A percentile compares a stretch with the other conserved stretches of the same genome.
These are phyloP conservation scores for Emys orbicularis DNA, from an alignment of 2,797 vertebrate species.

Conservation along the genomic window DNA sequence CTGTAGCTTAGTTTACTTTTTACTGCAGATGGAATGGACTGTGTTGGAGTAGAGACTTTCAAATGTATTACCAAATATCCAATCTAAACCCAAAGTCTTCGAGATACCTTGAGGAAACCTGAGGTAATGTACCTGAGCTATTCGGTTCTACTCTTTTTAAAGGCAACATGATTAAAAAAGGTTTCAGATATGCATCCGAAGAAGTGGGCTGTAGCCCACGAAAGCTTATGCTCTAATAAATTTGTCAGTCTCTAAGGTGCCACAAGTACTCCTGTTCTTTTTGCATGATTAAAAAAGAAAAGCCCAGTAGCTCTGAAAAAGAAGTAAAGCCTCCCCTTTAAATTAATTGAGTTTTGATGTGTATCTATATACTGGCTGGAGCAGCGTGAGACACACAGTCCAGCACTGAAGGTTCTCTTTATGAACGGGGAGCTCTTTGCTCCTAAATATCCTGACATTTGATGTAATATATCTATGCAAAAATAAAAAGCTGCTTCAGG, in stretches of 20 bases:
- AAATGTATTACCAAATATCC: rapidly evolving
- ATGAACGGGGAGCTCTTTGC: rapidly evolving
- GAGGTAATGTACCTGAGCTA: not conserved
- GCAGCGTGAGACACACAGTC: not conserved
- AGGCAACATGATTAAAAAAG: not conserved
- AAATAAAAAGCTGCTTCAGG: not conserved
- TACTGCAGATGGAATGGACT: not conserved
- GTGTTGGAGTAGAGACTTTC: rapidly evolving
- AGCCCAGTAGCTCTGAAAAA: not conserved
- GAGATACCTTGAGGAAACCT: not conserved
- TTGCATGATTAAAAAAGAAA: no score
- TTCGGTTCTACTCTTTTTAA: not conserved
- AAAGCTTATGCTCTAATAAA: no score
- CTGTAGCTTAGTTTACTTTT: not conserved
- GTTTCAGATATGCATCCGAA: no score
- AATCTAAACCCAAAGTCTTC: not conserved
- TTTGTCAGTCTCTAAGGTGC: no score
- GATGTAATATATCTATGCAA: not conserved
- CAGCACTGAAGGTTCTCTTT: not conserved
- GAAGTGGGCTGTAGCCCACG: no score
- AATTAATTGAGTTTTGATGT: not conserved
- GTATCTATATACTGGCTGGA: not conserved
- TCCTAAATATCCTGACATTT: not conserved
- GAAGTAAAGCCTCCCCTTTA: not conserved
- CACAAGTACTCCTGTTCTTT: no score